These are phyloP conservation scores for Ferrisia virgata DNA, from an alignment of 2,888 invertebrate species.

Conservation along the genomic window DNA sequence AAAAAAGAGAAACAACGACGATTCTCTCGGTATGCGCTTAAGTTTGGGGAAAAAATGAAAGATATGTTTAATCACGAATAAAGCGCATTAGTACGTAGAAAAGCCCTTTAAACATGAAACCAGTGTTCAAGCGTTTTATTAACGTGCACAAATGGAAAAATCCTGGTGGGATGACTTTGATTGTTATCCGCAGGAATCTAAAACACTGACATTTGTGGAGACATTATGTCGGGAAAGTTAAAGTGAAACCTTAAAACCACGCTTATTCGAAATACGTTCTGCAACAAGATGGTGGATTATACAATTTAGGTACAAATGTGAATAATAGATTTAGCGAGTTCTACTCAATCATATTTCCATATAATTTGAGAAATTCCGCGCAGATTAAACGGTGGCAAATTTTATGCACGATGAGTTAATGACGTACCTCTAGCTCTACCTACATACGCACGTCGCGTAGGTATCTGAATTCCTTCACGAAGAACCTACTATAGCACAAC, in stretches of 20 bases:
- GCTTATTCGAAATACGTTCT: conserved; percentile 27
- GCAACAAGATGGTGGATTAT: conserved; percentile 34
- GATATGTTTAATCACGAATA: conserved; percentile 1
- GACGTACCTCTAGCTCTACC: background rate
- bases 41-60: background rate
- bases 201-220: conserved; percentile 39
- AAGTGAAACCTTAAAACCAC: conserved; percentile 24
- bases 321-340: conserved; percentile 21
- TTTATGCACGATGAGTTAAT: conserved; percentile 6
- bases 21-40: background rate
- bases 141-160: conserved; percentile 36
- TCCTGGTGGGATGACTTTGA: conserved; percentile 29
- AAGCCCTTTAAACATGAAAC: conserved; percentile 22
- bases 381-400: background rate
- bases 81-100: conserved; percentile 8
- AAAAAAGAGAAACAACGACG: background rate
- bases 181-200: conserved; percentile 38
- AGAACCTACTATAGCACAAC: too few species aligned
- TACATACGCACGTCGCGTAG: background rate
- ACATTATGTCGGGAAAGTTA: conserved; percentile 34
- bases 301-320: conserved; percentile 27
- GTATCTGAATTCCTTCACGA: background rate
- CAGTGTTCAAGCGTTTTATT: conserved; percentile 22
- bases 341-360: conserved; percentile 11
- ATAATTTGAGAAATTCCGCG: conserved; percentile 9